Base-by-base conservation (phyloP, 2,113 vertebrate species). In the Oryzias woworae region DNA sequence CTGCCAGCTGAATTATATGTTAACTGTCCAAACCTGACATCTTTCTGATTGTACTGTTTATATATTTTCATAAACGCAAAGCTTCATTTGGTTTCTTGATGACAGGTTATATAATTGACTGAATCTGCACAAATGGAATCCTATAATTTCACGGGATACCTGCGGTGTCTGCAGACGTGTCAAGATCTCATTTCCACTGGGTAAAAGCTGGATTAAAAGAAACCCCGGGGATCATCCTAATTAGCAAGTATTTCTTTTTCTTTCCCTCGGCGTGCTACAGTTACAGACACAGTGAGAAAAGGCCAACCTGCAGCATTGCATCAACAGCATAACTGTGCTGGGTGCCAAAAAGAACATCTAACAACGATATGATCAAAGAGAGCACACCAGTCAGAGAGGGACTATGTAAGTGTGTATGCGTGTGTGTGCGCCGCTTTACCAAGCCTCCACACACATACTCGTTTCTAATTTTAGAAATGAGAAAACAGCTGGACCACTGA, bases 331-430 rank as follows among this genome's bases (percentile, higher is more conserved):
- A 82, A 73, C 62, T 54, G 4, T 42, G 64, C 58, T 61, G 61
- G 23, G 10, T 28, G 66, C 28, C 4, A 62, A 63, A 64, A 49
- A 63, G 61, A 61, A 70, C 70, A 77, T 84, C 75, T 73, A 56
- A 69, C 69, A 62, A 62, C 14, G 12, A 61, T 31, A 42, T 3
- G 71, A 86, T 83, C 66, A 80, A 81, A 82, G 67, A 63, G n/a
- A 60, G 44, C 62, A 51, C 67, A 58, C 59, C 64, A 59, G 69
- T 79, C 69, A 67, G 55, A 12, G 4, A 28, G 4, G 7, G 26
- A 28, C 5, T 6, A 28, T 28, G 26, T 28, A 28, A 6, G 18
- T 26, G 43, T 50, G 71, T 24, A 20, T 66, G 49, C 20, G 16
- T 17, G n/a, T 3, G 18, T 60, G 52, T 69, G 26, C 52, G 53